Evolutionary conservation across 2,797 vertebrate species (phyloP).

Genomic region (Anabacerthia variegaticeps): DNA sequence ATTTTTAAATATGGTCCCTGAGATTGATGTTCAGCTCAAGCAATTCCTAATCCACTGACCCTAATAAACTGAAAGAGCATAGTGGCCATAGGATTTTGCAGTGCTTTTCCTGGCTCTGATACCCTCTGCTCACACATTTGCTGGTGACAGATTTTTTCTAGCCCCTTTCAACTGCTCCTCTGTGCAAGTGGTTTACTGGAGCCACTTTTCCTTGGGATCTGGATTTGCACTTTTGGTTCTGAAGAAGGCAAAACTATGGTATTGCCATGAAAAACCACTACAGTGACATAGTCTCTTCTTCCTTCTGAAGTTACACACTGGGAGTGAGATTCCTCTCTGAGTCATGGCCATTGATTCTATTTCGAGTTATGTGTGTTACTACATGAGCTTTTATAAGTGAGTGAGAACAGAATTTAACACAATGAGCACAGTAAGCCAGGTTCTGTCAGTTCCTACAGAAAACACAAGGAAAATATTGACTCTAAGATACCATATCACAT

Average conservation of each 20-base stretch:
- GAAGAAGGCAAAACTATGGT: neutral
- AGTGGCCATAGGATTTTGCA: neutral
- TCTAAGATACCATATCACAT: neutral
- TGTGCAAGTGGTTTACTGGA: neutral
- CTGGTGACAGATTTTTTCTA: neutral
- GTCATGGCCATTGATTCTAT: neutral
- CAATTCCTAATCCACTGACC: neutral
- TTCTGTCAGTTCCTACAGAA: neutral
- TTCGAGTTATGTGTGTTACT: neutral
- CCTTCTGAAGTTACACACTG: neutral
- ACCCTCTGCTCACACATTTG: neutral
- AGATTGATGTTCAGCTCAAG: fast-evolving
- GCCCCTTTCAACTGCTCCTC: neutral
- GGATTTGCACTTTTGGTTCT: neutral
- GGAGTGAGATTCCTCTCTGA: neutral
- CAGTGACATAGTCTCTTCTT: neutral
- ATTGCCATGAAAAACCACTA: fast-evolving
- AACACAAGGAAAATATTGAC: neutral
- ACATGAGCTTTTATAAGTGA: neutral
- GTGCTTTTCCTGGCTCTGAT: neutral
- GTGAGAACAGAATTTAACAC: neutral
- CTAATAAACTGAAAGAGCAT: neutral
- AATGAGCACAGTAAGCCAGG: neutral
- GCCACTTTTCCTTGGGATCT: neutral
- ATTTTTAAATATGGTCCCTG: neutral